Evolutionary conservation across 2,888 invertebrate genomes (phyloP).

Genomic region (Hipparchia semele): DNA sequence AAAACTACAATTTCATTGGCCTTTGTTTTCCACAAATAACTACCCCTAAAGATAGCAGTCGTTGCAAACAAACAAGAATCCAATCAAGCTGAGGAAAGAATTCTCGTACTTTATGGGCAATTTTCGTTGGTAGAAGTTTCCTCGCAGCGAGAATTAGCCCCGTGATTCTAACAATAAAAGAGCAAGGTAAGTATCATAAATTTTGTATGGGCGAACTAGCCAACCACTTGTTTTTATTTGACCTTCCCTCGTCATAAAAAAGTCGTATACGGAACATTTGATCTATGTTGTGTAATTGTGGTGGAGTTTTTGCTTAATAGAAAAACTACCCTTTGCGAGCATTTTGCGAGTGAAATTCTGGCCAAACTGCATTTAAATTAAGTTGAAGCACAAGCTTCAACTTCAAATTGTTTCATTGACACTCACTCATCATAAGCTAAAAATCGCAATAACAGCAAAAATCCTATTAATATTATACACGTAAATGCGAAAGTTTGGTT

Average conservation of each 20-base stretch:
- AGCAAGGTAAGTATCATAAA: conserved; percentile 32
- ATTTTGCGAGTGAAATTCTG: background rate
- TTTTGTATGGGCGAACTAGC: conserved; percentile 27
- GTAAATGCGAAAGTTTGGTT: no score
- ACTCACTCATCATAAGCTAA: no score
- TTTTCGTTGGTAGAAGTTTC: conserved; percentile 31
- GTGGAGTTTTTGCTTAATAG: background rate
- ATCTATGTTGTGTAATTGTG: background rate
- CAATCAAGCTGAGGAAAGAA: conserved; percentile 30
- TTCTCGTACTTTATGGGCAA: conserved; percentile 31
- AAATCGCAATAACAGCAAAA: no score
- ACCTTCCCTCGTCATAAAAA: conserved; percentile 13
- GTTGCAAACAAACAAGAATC: conserved; percentile 34
- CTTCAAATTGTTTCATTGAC: no score
- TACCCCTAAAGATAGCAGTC: conserved; percentile 17
- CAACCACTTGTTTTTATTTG: conserved; percentile 24
- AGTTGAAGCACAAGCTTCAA: no score
- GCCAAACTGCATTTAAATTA: background rate
- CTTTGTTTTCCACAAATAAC: conserved; percentile 17
- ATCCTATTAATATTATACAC: no score
- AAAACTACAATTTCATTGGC: background rate
- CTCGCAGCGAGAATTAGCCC: conserved; percentile 29
- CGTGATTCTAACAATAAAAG: conserved; percentile 31
- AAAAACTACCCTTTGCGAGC: background rate
- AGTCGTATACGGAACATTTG: background rate